Base-by-base conservation (phyloP, 1,140 invertebrate species). In the Drosophila jambulina region DNA sequence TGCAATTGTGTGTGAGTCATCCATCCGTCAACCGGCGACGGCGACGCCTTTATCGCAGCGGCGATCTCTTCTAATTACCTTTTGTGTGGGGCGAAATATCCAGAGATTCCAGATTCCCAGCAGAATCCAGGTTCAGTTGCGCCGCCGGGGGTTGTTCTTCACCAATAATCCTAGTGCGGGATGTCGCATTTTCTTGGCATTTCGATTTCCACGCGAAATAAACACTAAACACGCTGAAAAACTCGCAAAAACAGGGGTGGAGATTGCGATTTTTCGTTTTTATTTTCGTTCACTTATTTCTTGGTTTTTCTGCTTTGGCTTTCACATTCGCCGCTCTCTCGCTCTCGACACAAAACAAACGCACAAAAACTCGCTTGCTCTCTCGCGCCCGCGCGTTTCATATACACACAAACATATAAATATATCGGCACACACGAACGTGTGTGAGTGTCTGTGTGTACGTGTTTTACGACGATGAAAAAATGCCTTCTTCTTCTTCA, bases 221-320 rank as follows among this genome's bases (percentile, higher is more conserved):
- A 56, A 25, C 53, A 38, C 34, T n/a, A 56, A 38, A 38, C 29
- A 69, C 43, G 21, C 64, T 21, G n/a, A 63, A 56, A 69, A 25
- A 40, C 40, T 40, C 65, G 17, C 29, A 29, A n/a, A n/a, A n/a
- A 83, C 60, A 74, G 59, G 25, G 61, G 65, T 68, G 69, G 43
- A 60, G 61, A 76, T 78, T 77, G 75, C 63, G 68, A 83, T 64
- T 83, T 54, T 82, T 87, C 82, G 84, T 88, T 87, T 87, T 87
- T 87, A 87, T 87, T 87, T 87, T 87, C 78, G 85, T 87, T 87
- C 85, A 90, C 85, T 90, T 87, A 87, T 88, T 88, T 87, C 84
- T 88, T 87, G 84, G 84, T 80, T 87, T 86, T 87, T 56, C 53
- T 87, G 84, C 84, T 87, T 87, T 87, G 84, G 56, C 85, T 88